Base-by-base conservation (phyloP, 2,888 invertebrate genomes). In the Nemotelus nigrinus region DNA sequence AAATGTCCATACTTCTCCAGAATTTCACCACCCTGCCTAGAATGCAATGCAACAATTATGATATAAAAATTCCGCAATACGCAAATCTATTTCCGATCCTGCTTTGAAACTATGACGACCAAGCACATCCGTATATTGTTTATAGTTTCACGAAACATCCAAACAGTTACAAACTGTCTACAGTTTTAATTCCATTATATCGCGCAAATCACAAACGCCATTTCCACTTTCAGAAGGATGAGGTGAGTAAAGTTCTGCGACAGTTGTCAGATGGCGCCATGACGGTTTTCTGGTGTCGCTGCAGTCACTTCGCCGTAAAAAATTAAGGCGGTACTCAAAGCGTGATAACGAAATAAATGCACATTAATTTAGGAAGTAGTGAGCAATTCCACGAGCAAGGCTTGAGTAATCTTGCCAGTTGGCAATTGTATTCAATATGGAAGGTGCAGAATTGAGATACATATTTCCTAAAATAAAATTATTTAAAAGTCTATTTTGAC, bases 1-100 rank as follows among this genome's bases (percentile, higher is more conserved):
- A 71, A 71, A 71, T 44, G 25, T 50, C 4, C n/a, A 47, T 45
- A 65, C 44, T 41, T 47, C 47, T 68, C 68, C 41, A 71, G 55
- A 71, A 71, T 71, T 63, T 57, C 71, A 71, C 71, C 71, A 71
- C 71, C 47, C 43, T 25, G 65, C 41, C n/a, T 47, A 47, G 45
- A 45, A 47, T 41, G 7, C 47, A 10, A 43, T 58, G 58, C 57
- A 25, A 57, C 25, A 1, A 57, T 8, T 57, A 50, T 6, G 63
- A 39, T 2, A 63, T 25, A 25, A 25, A 25, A 25, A 1, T 25
- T 25, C 25, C 25, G 25, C 25, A 25, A 25, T 25, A 25, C 25
- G 25, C 25, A 25, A 25, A 25, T 25, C 25, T 25, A 25, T 25
- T 25, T 25, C 25, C 25, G 25, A 25, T 25, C 25, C 25, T 25